Evolutionary conservation across 2,888 invertebrate species (phyloP).

Genomic region (Drosophila greeni): DNA sequence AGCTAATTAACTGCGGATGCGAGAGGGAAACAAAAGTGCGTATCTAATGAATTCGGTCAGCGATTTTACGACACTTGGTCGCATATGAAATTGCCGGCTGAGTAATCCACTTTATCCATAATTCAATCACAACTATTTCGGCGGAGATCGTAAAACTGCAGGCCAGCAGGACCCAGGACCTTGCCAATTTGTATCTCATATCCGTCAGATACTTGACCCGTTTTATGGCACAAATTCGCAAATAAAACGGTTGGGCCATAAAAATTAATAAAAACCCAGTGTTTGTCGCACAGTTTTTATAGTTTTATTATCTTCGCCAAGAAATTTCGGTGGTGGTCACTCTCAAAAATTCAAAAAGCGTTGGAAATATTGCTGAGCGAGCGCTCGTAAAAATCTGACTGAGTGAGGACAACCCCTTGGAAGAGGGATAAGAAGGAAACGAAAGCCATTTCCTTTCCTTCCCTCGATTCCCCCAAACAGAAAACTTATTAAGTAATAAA

Average conservation of each 20-base stretch:
- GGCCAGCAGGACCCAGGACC: constrained; percentile 23
- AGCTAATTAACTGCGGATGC: constrained; percentile 40
- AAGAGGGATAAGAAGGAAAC: constrained; percentile 9
- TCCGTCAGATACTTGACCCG: constrained; percentile 48
- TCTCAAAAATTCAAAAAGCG: constrained; percentile 41
- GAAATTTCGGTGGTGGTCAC: constrained; percentile 29
- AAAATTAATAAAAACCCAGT: constrained; percentile 69
- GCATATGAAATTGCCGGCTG: constrained; percentile 43
- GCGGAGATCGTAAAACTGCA: constrained; percentile 61
- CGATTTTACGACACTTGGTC: constrained; percentile 45
- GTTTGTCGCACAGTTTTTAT: constrained; percentile 53
- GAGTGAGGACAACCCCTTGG: constrained; percentile 9
- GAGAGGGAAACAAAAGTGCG: constrained; percentile 8
- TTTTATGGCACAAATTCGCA: constrained; percentile 62
- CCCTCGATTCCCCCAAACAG: no score
- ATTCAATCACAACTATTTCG: constrained; percentile 67
- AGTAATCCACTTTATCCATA: constrained; percentile 71
- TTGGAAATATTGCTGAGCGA: constrained; percentile 53
- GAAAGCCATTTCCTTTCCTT: constrained; percentile 46
- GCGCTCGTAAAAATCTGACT: constrained; percentile 63
- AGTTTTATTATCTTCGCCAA: constrained; percentile 60
- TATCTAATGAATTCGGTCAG: constrained; percentile 45
- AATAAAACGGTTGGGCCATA: constrained; percentile 62
- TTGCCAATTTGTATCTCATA: constrained; percentile 44
- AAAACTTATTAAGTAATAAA: constrained; percentile 72